Evolutionary conservation across 2,797 vertebrate genomes (phyloP).

Genomic region (Megalops cyprinoides): DNA sequence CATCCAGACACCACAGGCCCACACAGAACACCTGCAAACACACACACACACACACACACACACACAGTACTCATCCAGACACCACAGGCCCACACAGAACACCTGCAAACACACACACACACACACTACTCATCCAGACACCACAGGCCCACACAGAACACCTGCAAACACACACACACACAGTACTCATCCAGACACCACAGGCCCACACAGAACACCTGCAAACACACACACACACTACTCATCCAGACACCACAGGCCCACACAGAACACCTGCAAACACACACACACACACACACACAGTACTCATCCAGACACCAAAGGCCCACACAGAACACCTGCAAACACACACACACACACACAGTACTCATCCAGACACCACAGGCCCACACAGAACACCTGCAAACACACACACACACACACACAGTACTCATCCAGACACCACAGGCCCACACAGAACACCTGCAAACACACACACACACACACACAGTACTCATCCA

Average conservation of each 20-base stretch:
- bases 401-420: background rate
- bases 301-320: slow-evolving; percentile 98
- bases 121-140: slow-evolving; percentile 98
- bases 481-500: background rate
- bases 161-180: slow-evolving; percentile 67
- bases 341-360: slow-evolving; percentile 28
- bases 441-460: background rate
- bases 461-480: background rate
- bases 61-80: no score
- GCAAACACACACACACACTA: slow-evolving; percentile 62
- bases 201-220: slow-evolving; percentile 96
- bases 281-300: slow-evolving; percentile 8
- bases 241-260: slow-evolving; percentile 95
- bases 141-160: slow-evolving; percentile 96
- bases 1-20: background rate
- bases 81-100: no score
- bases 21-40: background rate
- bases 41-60: background rate
- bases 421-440: background rate
- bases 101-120: background rate
- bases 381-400: no score
- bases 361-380: no score
- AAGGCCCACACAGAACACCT: slow-evolving; percentile 96
- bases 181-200: slow-evolving; percentile 98
- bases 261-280: slow-evolving; percentile 92